Evolutionary conservation across 2,888 invertebrate species (phyloP).

Genomic region (Andrena trimmerana): DNA sequence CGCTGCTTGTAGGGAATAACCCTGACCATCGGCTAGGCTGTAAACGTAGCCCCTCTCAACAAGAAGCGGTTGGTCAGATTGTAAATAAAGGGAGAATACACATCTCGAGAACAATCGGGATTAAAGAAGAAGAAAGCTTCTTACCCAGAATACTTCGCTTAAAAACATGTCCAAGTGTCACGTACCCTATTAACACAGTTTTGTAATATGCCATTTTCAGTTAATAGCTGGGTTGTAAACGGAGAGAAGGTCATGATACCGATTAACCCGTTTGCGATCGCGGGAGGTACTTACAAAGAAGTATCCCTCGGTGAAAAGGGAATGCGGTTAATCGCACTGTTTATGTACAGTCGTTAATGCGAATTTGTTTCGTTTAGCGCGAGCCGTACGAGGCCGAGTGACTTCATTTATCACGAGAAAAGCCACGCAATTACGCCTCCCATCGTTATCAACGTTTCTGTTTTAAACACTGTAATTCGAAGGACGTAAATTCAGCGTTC

Average conservation of each 20-base stretch:
- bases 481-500: constrained; percentile 8
- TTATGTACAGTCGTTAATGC: constrained; percentile 11
- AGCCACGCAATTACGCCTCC: constrained; percentile 15
- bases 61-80: too few relatives aligned
- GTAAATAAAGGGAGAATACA: too few relatives aligned
- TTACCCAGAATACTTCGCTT: too few relatives aligned
- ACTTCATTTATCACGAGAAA: constrained; percentile 23
- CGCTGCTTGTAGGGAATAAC: too few relatives aligned
- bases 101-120: too few relatives aligned
- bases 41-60: too few relatives aligned
- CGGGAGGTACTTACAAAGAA: background rate
- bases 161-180: too few relatives aligned
- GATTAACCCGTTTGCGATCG: background rate
- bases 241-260: background rate
- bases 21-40: too few relatives aligned
- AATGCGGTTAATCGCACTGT: background rate
- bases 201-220: background rate
- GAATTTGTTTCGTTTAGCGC: background rate
- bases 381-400: background rate
- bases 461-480: constrained; percentile 2
- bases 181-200: too few relatives aligned
- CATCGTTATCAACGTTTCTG: constrained; percentile 14
- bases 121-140: too few relatives aligned
- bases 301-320: background rate
- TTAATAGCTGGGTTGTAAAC: background rate